Evolutionary conservation across 2,113 vertebrate species (phyloP).

Genomic region (Bubo scandiacus): DNA sequence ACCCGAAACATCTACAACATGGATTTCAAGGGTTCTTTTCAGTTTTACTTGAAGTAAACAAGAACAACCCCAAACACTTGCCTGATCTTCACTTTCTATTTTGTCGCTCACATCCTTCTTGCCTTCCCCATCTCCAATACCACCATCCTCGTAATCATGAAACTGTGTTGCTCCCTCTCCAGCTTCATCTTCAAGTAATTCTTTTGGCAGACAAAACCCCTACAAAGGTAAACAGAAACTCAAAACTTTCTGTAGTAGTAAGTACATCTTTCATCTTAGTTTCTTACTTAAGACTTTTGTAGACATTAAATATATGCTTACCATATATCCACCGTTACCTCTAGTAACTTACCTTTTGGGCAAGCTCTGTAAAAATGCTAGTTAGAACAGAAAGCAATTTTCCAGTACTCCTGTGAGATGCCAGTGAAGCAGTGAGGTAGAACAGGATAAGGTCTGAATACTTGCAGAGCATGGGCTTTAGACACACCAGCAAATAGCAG

Average conservation of each 20-base stretch:
- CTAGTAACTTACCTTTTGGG: conserved; percentile 83
- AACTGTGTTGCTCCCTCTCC: conserved; percentile 91
- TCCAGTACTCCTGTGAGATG: conserved; percentile 87
- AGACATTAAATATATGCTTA: not conserved
- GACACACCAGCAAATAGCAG: conserved; percentile 80
- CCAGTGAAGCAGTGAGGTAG: conserved; percentile 85
- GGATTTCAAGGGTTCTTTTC: not conserved
- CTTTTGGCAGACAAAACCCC: conserved; percentile 96
- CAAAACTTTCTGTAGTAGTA: not conserved
- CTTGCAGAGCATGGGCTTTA: conserved; percentile 85
- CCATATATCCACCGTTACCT: not conserved
- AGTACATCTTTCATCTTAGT: not conserved
- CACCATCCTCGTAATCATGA: conserved; percentile 91
- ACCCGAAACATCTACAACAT: not conserved
- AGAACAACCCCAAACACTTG: conserved; percentile 39
- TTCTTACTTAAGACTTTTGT: not conserved
- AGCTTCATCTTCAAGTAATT: conserved; percentile 84
- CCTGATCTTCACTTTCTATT: conserved; percentile 98
- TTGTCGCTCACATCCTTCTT: conserved; percentile 93
- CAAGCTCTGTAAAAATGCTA: conserved; percentile 89
- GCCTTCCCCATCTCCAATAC: conserved; percentile 94
- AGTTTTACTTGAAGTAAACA: not conserved
- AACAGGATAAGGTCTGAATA: conserved; percentile 88
- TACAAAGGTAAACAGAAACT: conserved; percentile 44
- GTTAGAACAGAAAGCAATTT: conserved; percentile 90